phyloP scores from a whole-genome alignment of 2,888 invertebrate species.

The Cyrtodaria siliqua region DNA sequence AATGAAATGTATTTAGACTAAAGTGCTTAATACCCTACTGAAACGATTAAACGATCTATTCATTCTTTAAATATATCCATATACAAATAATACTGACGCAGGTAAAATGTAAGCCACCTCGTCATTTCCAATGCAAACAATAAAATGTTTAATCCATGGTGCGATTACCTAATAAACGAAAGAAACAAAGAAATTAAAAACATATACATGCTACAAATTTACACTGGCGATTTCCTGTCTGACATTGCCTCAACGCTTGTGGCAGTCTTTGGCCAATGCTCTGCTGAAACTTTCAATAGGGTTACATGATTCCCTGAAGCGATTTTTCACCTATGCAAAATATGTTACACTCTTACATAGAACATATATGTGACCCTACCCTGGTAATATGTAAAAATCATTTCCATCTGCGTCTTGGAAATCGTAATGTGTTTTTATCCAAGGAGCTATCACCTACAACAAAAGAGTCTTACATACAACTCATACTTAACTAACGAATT shows the following conservation, averaged over 20 bases:
- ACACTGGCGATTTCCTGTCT: too few relatives aligned
- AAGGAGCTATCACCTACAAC: slow-evolving; percentile 46
- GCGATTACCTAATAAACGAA: slow-evolving; percentile 34
- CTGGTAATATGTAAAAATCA: slow-evolving; percentile 41
- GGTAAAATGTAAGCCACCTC: slow-evolving; percentile 36
- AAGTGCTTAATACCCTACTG: too few relatives aligned
- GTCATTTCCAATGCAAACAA: slow-evolving; percentile 18
- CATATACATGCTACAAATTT: not conserved
- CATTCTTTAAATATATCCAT: too few relatives aligned
- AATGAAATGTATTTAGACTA: too few relatives aligned
- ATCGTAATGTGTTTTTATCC: slow-evolving; percentile 36
- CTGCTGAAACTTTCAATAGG: too few relatives aligned
- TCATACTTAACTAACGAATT: not conserved
- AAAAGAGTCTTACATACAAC: not conserved
- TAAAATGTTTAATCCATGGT: slow-evolving; percentile 52
- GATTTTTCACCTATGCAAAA: too few relatives aligned
- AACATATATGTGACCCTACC: slow-evolving; percentile 19
- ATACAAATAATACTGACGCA: not conserved
- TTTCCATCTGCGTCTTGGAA: slow-evolving; percentile 28
- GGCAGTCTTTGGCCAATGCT: too few relatives aligned
- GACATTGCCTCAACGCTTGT: too few relatives aligned
- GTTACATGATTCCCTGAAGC: too few relatives aligned
- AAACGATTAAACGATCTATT: too few relatives aligned
- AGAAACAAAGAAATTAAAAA: not conserved
- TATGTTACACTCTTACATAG: not conserved